These are phyloP conservation scores for Aethina tumida DNA, from an alignment of 1,140 invertebrate species.

Conservation along the genomic window DNA sequence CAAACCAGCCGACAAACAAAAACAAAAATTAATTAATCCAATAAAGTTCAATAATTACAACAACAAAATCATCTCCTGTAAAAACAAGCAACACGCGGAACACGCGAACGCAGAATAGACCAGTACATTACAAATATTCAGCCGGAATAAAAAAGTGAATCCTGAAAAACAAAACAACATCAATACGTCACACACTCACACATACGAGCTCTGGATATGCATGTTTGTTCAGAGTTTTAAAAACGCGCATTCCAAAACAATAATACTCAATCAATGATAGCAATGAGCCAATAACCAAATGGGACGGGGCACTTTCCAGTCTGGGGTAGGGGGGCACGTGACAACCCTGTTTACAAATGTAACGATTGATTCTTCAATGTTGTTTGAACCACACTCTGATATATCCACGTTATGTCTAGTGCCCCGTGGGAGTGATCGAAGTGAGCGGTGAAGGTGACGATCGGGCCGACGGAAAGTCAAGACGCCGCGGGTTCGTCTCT, in stretches of 20 bases:
- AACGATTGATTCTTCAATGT: constrained; percentile 39
- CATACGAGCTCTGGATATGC: constrained; percentile 21
- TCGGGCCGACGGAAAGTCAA: constrained; percentile 16
- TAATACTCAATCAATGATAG: constrained; percentile 41
- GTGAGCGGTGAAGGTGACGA: constrained; percentile 13
- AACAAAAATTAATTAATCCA: constrained; percentile 21
- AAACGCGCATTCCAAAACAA: constrained; percentile 40
- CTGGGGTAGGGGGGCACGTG: constrained; percentile 33
- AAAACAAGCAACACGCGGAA: constrained; percentile 11
- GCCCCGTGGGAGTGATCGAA: constrained; percentile 25
- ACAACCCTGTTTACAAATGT: constrained; percentile 40
- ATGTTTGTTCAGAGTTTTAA: constrained; percentile 38
- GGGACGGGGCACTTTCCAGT: constrained; percentile 34
- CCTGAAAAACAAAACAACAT: constrained; percentile 18
- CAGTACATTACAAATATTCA: constrained; percentile 14
- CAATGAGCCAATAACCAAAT: constrained; percentile 41
- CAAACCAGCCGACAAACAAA: constrained; percentile 3
- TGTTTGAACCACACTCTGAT: constrained; percentile 34
- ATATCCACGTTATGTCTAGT: constrained; percentile 27
- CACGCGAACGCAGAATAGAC: constrained; percentile 11
- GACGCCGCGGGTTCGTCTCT: no score
- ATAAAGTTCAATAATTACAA: constrained; percentile 17
- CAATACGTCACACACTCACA: constrained; percentile 27
- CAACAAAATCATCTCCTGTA: constrained; percentile 18
- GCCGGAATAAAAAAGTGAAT: constrained; percentile 16